A percentile compares a stretch with the other conserved stretches of the same genome.
phyloP scores from a whole-genome alignment of 2,888 invertebrate genomes.

The Pseudococcus jackbeardsleyi region DNA sequence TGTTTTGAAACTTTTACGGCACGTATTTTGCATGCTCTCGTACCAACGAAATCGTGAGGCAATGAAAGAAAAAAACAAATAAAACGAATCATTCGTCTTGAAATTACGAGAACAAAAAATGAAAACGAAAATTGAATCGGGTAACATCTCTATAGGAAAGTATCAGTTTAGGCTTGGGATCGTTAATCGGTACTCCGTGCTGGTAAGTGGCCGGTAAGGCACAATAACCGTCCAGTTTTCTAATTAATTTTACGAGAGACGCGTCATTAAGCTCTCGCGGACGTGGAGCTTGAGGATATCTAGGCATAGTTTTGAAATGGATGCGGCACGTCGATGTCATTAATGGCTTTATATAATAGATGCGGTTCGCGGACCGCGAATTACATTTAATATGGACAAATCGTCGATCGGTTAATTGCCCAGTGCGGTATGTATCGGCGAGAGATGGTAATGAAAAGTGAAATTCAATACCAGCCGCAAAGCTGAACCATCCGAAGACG shows the following conservation, averaged over 20 bases:
- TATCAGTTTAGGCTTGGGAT: background rate
- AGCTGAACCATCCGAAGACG: background rate
- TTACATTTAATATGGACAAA: constrained; percentile 8
- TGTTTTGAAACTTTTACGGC: too few relatives aligned
- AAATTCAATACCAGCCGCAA: constrained; percentile 59
- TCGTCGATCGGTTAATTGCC: constrained; percentile 15
- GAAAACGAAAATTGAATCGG: background rate
- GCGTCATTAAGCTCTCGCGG: background rate
- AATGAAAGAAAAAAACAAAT: too few relatives aligned
- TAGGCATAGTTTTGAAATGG: background rate
- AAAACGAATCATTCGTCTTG: background rate
- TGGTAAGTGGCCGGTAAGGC: background rate
- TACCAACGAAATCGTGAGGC: too few relatives aligned
- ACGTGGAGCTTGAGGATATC: background rate
- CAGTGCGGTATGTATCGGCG: background rate
- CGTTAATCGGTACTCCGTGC: background rate
- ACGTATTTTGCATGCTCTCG: too few relatives aligned
- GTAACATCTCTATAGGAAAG: background rate
- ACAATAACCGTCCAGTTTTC: constrained; percentile 25
- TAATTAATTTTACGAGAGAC: constrained; percentile 9
- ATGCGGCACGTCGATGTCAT: background rate
- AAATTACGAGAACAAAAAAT: background rate
- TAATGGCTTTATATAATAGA: constrained; percentile 4
- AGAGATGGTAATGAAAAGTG: constrained; percentile 63
- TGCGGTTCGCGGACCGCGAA: background rate